Percentiles rank a stretch among this genome's conserved stretches.
These are phyloP conservation scores for Drosophila vallismaia DNA, from an alignment of 2,888 invertebrate species.

Conservation along the genomic window DNA sequence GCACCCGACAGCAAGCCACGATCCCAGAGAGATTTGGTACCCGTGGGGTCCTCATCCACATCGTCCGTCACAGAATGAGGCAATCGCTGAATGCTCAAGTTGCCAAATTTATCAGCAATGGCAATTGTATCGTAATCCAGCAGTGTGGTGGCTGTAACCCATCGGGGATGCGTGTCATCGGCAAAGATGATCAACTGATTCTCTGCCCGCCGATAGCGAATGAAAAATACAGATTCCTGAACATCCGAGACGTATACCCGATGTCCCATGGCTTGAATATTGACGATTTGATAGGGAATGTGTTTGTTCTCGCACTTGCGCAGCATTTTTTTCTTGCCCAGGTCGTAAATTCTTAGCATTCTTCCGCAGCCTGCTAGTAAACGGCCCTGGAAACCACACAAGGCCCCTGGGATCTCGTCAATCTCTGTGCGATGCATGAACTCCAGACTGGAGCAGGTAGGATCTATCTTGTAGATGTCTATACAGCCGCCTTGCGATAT, in stretches of 20 bases:
- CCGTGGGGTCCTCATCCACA: conserved; percentile 99
- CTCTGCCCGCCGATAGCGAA: conserved; percentile 96
- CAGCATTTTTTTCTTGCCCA: conserved; percentile 97
- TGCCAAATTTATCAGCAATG: conserved; percentile 99
- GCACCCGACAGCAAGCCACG: conserved; percentile 97
- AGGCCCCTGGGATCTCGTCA: conserved; percentile 95
- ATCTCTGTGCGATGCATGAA: conserved; percentile 96
- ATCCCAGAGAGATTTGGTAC: conserved; percentile 98
- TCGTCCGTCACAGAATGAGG: conserved; percentile 97
- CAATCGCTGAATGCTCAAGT: conserved; percentile 94
- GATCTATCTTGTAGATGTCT: conserved; percentile 90
- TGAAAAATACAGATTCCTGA: conserved; percentile 98
- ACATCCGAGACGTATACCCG: conserved; percentile 97
- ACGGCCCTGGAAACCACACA: conserved; percentile 95
- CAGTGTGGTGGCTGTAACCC: conserved; percentile 96
- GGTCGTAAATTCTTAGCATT: conserved; percentile 96
- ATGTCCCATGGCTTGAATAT: conserved; percentile 96
- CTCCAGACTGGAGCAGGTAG: conserved; percentile 93
- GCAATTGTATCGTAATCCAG: conserved; percentile 98
- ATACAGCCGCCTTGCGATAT: conserved; percentile 92
- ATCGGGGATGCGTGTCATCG: conserved; percentile 98
- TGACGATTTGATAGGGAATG: conserved; percentile 97
- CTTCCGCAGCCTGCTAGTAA: conserved; percentile 96
- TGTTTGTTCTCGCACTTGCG: conserved; percentile 99
- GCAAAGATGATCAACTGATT: conserved; percentile 99